Conservation (phyloP, 1,140 invertebrate genomes). For the Drosophila parvula region DNA sequence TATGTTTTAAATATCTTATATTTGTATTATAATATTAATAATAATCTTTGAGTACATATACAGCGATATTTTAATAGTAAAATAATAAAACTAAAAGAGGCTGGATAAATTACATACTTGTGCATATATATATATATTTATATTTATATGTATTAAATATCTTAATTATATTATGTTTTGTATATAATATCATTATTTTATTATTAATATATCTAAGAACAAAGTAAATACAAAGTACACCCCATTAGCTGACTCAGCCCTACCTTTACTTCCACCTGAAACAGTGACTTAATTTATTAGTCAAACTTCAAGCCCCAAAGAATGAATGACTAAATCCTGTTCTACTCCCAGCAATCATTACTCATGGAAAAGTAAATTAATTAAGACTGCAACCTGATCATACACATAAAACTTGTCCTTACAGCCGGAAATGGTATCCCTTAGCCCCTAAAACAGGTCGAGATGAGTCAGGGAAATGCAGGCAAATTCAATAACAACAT, state of each 20-base stretch:
- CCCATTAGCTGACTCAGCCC: neutral
- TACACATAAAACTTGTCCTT: constrained; percentile 2
- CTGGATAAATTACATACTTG: neutral
- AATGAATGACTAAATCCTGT: neutral
- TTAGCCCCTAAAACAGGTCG: constrained; percentile 1
- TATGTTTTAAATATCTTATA: neutral
- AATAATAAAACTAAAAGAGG: neutral
- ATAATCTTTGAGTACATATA: neutral
- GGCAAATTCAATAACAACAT: constrained; percentile 25
- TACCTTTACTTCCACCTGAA: neutral
- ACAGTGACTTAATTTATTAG: constrained; percentile 4
- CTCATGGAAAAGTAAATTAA: constrained; percentile 10
- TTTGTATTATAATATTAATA: neutral
- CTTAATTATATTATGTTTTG: neutral
- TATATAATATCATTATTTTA: neutral
- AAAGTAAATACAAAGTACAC: too few relatives aligned
- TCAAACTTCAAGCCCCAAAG: constrained; percentile 1
- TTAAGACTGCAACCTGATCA: constrained; percentile 3
- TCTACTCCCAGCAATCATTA: constrained; percentile 1
- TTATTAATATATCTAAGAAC: too few relatives aligned
- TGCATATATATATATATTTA: neutral
- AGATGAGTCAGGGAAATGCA: constrained; percentile 44
- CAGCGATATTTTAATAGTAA: neutral
- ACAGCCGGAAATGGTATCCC: constrained; percentile 2
- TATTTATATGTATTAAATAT: neutral